phyloP scores from a whole-genome alignment of 1,140 invertebrate species.

The Brachionus sp. region DNA sequence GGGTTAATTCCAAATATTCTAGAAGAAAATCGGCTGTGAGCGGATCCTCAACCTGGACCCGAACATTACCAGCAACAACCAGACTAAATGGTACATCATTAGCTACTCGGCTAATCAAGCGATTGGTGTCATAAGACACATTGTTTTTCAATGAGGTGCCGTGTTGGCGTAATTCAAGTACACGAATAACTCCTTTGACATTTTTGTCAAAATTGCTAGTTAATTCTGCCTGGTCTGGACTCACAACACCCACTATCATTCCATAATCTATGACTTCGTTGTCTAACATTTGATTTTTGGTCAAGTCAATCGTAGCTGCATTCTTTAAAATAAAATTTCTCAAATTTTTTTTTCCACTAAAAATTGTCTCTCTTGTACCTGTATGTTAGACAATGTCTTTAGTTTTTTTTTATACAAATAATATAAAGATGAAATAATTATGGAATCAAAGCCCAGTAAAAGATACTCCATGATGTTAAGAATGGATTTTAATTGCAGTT shows the following conservation, averaged over 20 bases:
- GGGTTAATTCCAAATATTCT: constrained; percentile 32
- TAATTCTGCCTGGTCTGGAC: neutral
- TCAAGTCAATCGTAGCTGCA: neutral
- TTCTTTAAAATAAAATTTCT: neutral
- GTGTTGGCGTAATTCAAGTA: constrained; percentile 13
- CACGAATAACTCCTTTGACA: constrained; percentile 20
- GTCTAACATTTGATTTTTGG: neutral
- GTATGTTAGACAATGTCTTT: neutral
- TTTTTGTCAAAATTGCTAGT: constrained; percentile 2
- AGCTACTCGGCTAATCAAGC: neutral
- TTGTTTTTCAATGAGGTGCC: constrained; percentile 14
- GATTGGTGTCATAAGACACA: constrained; percentile 6
- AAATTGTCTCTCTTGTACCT: neutral
- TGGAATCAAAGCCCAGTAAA: constrained; percentile 27
- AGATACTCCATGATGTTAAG: constrained; percentile 34
- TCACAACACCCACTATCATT: constrained; percentile 16
- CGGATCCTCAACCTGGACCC: neutral
- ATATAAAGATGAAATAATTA: constrained; percentile 25
- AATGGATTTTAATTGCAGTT: neutral
- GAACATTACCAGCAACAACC: neutral
- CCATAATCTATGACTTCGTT: constrained; percentile 26
- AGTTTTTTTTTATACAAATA: constrained; percentile 32
- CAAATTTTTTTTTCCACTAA: neutral
- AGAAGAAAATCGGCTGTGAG: neutral
- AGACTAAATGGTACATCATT: constrained; percentile 40